Evolutionary conservation across 1,140 invertebrate species (phyloP), one percentile per base, ranked within the genome.

Genomic region (Thaumetopoea pityocampa): DNA sequence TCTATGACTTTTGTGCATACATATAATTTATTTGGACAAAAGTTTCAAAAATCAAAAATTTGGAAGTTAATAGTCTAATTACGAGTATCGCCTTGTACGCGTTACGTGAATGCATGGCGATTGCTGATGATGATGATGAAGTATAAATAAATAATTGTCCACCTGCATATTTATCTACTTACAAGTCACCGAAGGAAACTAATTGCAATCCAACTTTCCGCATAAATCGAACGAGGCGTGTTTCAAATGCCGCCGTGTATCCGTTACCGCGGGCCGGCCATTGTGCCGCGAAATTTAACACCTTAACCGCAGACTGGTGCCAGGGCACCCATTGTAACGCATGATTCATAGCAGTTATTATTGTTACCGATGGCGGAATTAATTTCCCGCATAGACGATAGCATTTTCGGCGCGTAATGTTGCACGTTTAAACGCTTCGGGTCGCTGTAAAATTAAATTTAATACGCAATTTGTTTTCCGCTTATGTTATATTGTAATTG

Each of bases 131-230:
- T n/a, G n/a, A n/a, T n/a, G n/a, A n/a, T n/a, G n/a, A n/a, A n/a
- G n/a, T n/a, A n/a, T n/a, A n/a, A n/a, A n/a, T n/a, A n/a, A n/a
- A n/a, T n/a, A 35, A 10, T 35, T 19, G 11, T 15, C 15, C 7
- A 8, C 32, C n/a, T 16, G 29, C 28, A 26, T 6, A 9, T 4
- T 23, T 28, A 40, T 29, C 29, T 37, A 35, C 9, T 42, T 28
- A n/a, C 37, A 32, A 30, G 16, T 15, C 35, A 43, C 54, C 59
- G 44, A 62, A 61, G 50, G 64, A 66, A 76, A 65, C 61, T 71
- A 77, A 77, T 77, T 69, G 67, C 59, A 67, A 57, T 61, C 48
- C 60, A 73, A 73, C 66, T 77, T 71, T 57, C 41, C 34, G 29
- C 71, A 70, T 78, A 78, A 78, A 74, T 74, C 70, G 36, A 27